Conservation (phyloP, 2,113 vertebrate species). For the Formicarius rufipectus region DNA sequence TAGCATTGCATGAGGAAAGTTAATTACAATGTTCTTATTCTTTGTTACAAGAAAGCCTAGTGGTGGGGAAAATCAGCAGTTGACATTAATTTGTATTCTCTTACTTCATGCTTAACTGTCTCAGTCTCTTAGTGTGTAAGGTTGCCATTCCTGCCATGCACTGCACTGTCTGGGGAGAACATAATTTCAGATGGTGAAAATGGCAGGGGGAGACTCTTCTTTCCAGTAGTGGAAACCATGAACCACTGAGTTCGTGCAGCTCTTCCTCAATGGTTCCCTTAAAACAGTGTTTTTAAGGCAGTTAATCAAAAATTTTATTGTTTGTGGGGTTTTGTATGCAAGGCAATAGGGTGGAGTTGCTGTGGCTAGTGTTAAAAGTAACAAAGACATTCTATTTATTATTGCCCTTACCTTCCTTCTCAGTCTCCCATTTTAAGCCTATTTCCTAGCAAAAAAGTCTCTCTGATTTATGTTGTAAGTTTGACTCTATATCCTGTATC, state of each 20-base stretch:
- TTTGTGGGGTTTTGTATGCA: background rate
- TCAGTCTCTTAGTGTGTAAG: background rate
- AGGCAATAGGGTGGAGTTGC: background rate
- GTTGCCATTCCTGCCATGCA: background rate
- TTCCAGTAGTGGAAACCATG: background rate
- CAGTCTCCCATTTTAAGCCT: background rate
- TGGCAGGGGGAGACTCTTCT: background rate
- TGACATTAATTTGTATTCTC: background rate
- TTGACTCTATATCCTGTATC: background rate
- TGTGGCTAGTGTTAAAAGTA: background rate
- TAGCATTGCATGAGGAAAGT: slow-evolving; percentile 52
- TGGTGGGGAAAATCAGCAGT: slow-evolving; percentile 35
- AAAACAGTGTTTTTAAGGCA: background rate
- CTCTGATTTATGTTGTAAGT: background rate
- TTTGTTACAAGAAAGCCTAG: slow-evolving; percentile 39
- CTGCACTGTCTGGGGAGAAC: background rate
- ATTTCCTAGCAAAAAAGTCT: background rate
- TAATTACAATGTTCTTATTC: slow-evolving; percentile 44
- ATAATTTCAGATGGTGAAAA: background rate
- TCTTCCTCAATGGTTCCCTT: background rate
- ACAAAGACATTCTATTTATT: background rate
- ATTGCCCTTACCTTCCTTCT: background rate
- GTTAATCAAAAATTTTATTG: background rate
- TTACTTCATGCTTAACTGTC: slow-evolving; percentile 3
- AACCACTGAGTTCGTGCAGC: background rate